These are phyloP conservation scores for Monodelphis domestica DNA, from an alignment of 2,797 vertebrate species.

Conservation along the genomic window DNA sequence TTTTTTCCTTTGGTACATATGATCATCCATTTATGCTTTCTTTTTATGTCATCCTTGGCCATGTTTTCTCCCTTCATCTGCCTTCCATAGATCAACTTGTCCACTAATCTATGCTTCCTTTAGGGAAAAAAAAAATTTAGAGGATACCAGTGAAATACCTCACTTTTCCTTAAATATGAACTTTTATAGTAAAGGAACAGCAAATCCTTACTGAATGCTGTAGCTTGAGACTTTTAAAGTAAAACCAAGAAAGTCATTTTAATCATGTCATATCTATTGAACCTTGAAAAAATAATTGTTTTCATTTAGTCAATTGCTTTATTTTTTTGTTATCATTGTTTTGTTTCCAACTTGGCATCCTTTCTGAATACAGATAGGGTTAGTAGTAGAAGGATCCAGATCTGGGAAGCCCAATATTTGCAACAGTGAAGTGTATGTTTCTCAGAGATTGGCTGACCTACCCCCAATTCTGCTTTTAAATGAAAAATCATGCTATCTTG, in stretches of 20 bases:
- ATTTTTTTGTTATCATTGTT: neutral
- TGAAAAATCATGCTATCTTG: neutral
- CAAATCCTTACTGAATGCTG: neutral
- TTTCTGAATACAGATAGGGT: neutral
- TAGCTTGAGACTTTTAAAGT: neutral
- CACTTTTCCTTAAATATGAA: neutral
- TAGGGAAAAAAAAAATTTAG: neutral
- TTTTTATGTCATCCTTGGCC: neutral
- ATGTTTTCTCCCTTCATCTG: neutral
- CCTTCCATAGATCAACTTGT: neutral
- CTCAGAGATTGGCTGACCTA: neutral
- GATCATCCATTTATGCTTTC: neutral
- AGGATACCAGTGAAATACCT: neutral
- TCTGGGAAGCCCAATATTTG: neutral
- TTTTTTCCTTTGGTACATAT: neutral
- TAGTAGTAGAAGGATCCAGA: neutral
- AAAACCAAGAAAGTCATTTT: neutral
- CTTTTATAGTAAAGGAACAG: neutral
- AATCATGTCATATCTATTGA: neutral
- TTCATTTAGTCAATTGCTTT: neutral
- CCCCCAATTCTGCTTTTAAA: neutral
- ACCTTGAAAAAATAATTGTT: neutral
- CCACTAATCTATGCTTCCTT: neutral
- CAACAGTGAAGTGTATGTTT: neutral
- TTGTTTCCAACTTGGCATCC: neutral